A percentile compares a stretch with the other conserved stretches of the same genome.
Conservation (phyloP, 2,888 invertebrate species). For the Eilema depressum region DNA sequence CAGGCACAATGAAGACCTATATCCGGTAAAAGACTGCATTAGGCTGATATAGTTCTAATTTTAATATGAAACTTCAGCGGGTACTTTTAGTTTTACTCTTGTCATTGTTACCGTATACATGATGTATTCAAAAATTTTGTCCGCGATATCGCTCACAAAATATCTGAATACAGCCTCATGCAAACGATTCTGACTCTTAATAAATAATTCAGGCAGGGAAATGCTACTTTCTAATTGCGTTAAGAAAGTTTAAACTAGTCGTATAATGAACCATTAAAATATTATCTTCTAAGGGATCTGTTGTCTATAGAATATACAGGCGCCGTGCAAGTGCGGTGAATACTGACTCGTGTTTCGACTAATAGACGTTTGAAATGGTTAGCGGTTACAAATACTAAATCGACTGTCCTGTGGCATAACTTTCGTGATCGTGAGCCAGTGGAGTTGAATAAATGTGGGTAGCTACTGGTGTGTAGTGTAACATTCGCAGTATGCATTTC, state of each 20-base stretch:
- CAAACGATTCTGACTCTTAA: not conserved
- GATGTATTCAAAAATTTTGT: too few species aligned
- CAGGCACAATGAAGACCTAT: too few species aligned
- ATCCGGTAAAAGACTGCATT: too few species aligned
- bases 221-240: constrained; percentile 29
- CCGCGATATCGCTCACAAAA: too few species aligned
- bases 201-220: not conserved
- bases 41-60: too few species aligned
- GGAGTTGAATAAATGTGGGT: not conserved
- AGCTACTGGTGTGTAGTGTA: not conserved
- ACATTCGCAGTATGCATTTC: not conserved
- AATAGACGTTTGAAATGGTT: not conserved
- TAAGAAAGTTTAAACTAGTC: constrained; percentile 33
- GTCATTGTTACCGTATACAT: too few species aligned
- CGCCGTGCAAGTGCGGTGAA: not conserved
- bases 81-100: too few species aligned
- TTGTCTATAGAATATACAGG: constrained; percentile 16
- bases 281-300: constrained; percentile 42
- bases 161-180: not conserved
- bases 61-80: too few species aligned
- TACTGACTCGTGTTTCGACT: not conserved
- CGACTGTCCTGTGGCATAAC: not conserved
- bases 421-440: not conserved
- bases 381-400: constrained; percentile 9
- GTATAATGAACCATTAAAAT: constrained; percentile 48